phyloP scores from a whole-genome alignment of 2,113 vertebrate species.

The Misgurnus anguillicaudatus region DNA sequence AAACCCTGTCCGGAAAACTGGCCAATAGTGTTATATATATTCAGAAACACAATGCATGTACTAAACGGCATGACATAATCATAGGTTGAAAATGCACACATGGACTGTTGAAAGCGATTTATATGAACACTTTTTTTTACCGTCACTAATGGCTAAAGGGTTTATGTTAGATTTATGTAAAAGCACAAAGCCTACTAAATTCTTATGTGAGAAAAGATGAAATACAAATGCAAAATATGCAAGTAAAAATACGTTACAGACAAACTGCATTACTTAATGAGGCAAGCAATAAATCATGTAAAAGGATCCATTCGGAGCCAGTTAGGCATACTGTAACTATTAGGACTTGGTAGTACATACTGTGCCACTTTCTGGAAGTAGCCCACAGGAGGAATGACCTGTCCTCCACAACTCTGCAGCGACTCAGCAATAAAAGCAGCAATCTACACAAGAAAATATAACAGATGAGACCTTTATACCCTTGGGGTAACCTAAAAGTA shows the following conservation, averaged over 20 bases:
- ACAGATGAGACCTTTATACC: conserved; percentile 53
- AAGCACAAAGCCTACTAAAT: too few relatives aligned
- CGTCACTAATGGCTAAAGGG: too few relatives aligned
- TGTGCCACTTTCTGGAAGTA: conserved; percentile 97
- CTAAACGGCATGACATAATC: too few relatives aligned
- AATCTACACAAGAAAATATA: conserved; percentile 84
- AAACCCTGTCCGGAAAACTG: too few relatives aligned
- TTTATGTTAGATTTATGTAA: too few relatives aligned
- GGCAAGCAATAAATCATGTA: conserved; percentile 4
- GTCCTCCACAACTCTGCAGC: conserved; percentile 97
- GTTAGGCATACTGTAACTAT: not conserved
- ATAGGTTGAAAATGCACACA: too few relatives aligned
- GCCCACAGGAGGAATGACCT: conserved; percentile 92
- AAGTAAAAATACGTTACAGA: not conserved
- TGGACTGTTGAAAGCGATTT: too few relatives aligned
- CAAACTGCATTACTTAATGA: not conserved
- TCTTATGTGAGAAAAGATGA: not conserved
- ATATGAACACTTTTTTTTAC: too few relatives aligned
- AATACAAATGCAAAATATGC: not conserved
- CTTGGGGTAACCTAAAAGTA: not conserved
- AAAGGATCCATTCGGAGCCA: not conserved
- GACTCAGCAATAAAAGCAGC: conserved; percentile 97
- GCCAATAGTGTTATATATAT: too few relatives aligned
- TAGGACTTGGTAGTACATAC: conserved; percentile 78
- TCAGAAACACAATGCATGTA: too few relatives aligned